These are phyloP conservation scores for Mesorhabditis spiculigera DNA, from an alignment of 2,888 invertebrate genomes.

Conservation along the genomic window DNA sequence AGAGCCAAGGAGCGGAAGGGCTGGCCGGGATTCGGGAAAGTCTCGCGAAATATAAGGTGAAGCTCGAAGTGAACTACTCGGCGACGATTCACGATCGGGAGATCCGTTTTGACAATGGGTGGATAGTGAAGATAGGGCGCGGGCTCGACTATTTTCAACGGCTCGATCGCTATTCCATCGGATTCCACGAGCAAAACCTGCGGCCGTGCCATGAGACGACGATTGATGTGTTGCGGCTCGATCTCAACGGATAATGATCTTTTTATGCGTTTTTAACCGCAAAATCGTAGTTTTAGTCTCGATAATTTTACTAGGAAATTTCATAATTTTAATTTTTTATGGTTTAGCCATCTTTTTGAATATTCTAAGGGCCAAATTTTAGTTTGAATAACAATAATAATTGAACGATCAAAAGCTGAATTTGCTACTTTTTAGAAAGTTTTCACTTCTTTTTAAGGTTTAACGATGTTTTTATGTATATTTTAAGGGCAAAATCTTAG, in stretches of 20 bases:
- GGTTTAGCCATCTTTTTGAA: background rate
- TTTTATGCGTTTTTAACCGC: background rate
- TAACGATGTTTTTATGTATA: too few relatives aligned
- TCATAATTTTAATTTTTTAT: background rate
- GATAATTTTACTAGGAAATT: background rate
- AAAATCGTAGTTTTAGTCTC: too few relatives aligned
- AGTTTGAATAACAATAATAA: too few relatives aligned
- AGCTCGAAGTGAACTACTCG: constrained; percentile 70
- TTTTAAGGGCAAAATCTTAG: too few relatives aligned
- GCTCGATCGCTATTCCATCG: constrained; percentile 73
- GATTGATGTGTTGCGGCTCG: constrained; percentile 72
- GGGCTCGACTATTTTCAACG: constrained; percentile 80
- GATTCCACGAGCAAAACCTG: constrained; percentile 75
- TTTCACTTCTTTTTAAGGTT: too few relatives aligned
- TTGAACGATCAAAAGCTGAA: too few relatives aligned
- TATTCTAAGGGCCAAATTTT: constrained; percentile 1
- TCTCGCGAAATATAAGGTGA: constrained; percentile 67
- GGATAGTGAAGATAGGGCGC: constrained; percentile 86
- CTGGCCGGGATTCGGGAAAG: constrained; percentile 69
- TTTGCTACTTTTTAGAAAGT: too few relatives aligned
- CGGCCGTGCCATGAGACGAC: constrained; percentile 80
- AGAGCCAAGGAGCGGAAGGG: constrained; percentile 59
- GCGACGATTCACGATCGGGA: constrained; percentile 81
- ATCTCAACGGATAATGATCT: background rate
- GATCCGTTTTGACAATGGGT: constrained; percentile 84